Base-by-base conservation (phyloP, 23 tunicate species). In the Phallusia fumigata region DNA sequence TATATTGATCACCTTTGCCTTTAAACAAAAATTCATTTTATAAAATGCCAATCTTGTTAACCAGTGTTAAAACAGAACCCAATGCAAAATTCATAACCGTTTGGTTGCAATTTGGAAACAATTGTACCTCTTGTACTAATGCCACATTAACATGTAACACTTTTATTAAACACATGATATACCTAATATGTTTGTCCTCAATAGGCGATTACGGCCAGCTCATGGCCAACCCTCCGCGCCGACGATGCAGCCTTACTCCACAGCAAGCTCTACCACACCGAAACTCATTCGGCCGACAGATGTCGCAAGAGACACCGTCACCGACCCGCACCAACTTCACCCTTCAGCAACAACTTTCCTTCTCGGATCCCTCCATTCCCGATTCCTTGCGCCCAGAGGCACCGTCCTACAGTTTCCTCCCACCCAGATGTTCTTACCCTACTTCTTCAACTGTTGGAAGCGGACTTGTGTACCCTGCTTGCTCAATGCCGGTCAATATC, bases 251-350 rank as follows among this genome's bases (percentile, higher is more conserved):
- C 16, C 28, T 58, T 58, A 24, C 69, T 58, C 69, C 26, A 24
- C 47, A 40, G 47, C 47, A 40, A 40, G 47, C 47, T 40, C 47
- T 40, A 3, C 47, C 47, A 40, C 26, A 58, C 69, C 11, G 69
- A 5, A 24, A 24, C 26, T 22, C 28, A 21, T 58, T 58, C 13
- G 28, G 28, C 69, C 69, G 69, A 11, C 69, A 58, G 69, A 58
- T 58, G 69, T 58, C 69, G 16, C 69, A 58, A 58, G 69, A 58
- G 26, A 58, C 69, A 22, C 69, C 69, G 69, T 58, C 69, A 5
- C 69, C 69, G 2, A 24, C 26, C 3, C 47, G 47, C 47, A 40
- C 47, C 47, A 58, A 58, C 11, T 58, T 58, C 16, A 21, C 69
- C 16, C 69, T 58, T 22, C 69, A 58, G 16, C 69, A 58, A 16